Evolutionary conservation across 2,888 invertebrate genomes (phyloP).

Genomic region (Lycaena phlaeas): DNA sequence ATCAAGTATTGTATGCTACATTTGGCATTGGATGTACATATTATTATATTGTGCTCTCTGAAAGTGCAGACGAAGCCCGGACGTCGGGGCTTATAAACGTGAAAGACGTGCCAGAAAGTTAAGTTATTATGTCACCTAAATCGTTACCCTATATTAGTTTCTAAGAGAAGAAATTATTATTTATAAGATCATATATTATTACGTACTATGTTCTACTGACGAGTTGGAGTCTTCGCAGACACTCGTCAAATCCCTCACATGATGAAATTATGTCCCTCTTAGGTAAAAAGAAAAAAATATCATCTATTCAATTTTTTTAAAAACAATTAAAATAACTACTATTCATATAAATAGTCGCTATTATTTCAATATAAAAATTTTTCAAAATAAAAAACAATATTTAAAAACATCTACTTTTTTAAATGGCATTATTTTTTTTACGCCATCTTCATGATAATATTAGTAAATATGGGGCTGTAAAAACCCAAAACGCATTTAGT

Average conservation of each 20-base stretch:
- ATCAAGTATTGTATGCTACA: conserved; percentile 10
- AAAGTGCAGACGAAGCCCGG: conserved; percentile 7
- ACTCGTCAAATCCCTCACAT: background rate
- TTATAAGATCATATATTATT: conserved; percentile 2
- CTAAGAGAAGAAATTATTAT: conserved; percentile 5
- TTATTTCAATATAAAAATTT: conserved; percentile 3
- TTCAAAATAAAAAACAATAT: conserved; percentile 7
- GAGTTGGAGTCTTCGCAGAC: background rate
- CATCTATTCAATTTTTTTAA: conserved; percentile 25
- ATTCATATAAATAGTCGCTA: conserved; percentile 7
- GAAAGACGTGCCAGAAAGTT: conserved; percentile 8
- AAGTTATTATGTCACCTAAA: conserved; percentile 5
- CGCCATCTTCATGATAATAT: conserved; percentile 23
- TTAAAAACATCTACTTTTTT: conserved; percentile 8
- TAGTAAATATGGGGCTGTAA: conserved; percentile 47
- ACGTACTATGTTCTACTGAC: background rate
- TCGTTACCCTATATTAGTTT: conserved; percentile 2
- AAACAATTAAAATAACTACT: conserved; percentile 6
- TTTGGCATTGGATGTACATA: conserved; percentile 31
- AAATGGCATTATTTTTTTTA: conserved; percentile 12
- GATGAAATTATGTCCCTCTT: background rate
- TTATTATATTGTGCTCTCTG: background rate
- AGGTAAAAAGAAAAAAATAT: conserved; percentile 11
- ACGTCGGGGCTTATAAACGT: conserved; percentile 2
- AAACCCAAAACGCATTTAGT: conserved; percentile 47